Base-by-base conservation (phyloP, 92 coral and sea anemone species). In the Pocillopora grandis region DNA sequence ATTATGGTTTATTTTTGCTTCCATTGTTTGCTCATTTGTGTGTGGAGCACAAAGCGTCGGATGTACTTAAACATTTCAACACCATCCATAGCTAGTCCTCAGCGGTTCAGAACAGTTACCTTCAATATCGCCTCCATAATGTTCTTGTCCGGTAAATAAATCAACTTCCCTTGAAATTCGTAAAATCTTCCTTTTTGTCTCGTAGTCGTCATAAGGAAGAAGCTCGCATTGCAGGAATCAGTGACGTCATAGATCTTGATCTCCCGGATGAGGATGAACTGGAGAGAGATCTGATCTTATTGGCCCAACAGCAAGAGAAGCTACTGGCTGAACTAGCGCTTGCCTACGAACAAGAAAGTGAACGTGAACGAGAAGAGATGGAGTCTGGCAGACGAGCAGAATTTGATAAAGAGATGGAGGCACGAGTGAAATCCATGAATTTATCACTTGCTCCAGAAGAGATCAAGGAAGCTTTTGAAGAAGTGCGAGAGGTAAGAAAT, bases 371-470 rank as follows among this genome's bases (percentile, higher is more conserved):
- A 66, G 93, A 89, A 5, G 94, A 90, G 65, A 76, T 92, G 57
- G 99, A 96, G 60, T 86, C 97, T 17, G 99, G 95, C 36, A 92
- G 98, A 23, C 89, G 94, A 72, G 93, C 88, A 5, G 98, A 94
- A 27, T 87, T 94, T 84, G 98, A 96, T 76, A 87, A 89, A 59
- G 99, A 94, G 76, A 96, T 96, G 99, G 99, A 96, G 73, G 96
- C 96, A 9, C 84, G 98, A 68, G 93, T 93, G 15, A 90, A 89
- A 70, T 94, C 91, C 66, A 94, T 96, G 96, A 96, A 91, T 76
- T 85, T 95, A 37, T 84, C 93, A 17, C 78, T 92, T 66, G 88
- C 98, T 0, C 90, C 96, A 17, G 95, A 93, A 48, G 98, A 94
- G 83, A 91, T 96, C 66, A 93, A 96, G 59, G 93, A 78, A 12